Evolutionary conservation across 2,113 vertebrate genomes (phyloP).

Genomic region (Isurus oxyrinchus): DNA sequence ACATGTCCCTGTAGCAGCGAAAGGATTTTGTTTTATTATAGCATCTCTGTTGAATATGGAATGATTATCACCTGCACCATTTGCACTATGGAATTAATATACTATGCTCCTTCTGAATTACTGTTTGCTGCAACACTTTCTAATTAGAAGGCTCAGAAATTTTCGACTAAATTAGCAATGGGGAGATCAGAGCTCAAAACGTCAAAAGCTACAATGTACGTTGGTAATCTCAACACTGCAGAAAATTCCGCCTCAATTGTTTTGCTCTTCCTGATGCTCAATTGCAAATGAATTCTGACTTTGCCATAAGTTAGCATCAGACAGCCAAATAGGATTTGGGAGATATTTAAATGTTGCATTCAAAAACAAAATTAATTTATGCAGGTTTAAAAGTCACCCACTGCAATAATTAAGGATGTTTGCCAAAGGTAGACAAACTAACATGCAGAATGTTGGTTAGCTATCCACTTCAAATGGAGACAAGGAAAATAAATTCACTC

Average conservation of each 20-base stretch:
- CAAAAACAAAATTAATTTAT: background rate
- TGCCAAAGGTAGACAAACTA: background rate
- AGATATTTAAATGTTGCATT: background rate
- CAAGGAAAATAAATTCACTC: slow-evolving; percentile 12
- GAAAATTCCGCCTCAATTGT: background rate
- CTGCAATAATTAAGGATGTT: background rate
- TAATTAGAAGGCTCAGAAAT: background rate
- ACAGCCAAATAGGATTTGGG: background rate
- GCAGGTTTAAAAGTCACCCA: background rate
- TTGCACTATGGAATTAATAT: background rate
- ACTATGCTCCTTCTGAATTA: background rate
- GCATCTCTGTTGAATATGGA: background rate
- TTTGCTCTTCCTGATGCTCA: background rate
- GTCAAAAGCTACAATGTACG: background rate
- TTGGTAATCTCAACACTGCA: background rate
- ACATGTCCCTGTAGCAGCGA: background rate
- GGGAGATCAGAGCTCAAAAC: background rate
- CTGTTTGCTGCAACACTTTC: background rate
- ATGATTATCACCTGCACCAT: background rate
- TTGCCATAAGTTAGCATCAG: background rate
- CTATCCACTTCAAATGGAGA: background rate
- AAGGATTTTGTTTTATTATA: background rate
- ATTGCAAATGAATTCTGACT: background rate
- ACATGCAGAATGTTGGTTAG: background rate
- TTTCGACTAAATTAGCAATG: background rate